A percentile compares a stretch with the other conserved stretches of the same genome.
These are phyloP conservation scores for Zenarchopterus dispar DNA, from an alignment of 2,797 vertebrate genomes.

Conservation along the genomic window DNA sequence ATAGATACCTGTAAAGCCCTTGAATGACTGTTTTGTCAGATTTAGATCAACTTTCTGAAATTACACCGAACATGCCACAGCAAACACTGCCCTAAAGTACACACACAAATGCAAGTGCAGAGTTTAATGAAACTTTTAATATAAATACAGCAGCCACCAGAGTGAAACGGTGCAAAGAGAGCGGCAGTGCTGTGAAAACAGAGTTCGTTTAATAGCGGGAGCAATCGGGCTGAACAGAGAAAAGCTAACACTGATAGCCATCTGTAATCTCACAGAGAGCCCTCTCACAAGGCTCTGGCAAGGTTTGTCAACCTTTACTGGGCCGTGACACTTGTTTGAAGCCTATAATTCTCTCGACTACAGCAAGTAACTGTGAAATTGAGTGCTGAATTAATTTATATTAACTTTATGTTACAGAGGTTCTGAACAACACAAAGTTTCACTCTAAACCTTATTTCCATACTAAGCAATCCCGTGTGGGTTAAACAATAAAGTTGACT, in stretches of 20 bases:
- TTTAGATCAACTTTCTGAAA: slow-evolving; percentile 16
- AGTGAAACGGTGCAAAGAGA: slow-evolving; percentile 23
- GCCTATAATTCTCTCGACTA: slow-evolving; percentile 25
- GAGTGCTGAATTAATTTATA: slow-evolving; percentile 28
- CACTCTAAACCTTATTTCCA: slow-evolving; percentile 1
- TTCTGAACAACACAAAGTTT: background rate
- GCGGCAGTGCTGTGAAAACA: slow-evolving; percentile 21
- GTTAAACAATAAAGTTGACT: background rate
- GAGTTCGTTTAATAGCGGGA: slow-evolving; percentile 18
- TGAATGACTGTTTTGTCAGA: slow-evolving; percentile 18
- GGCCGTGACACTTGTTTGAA: slow-evolving; percentile 31
- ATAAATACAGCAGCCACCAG: slow-evolving; percentile 4
- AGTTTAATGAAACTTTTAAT: slow-evolving; percentile 17
- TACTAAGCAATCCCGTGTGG: background rate
- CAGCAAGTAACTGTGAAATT: slow-evolving; percentile 47
- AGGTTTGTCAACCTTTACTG: slow-evolving; percentile 45
- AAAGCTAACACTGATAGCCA: slow-evolving; percentile 32
- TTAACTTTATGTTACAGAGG: slow-evolving; percentile 17
- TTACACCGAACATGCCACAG: background rate
- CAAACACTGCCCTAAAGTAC: slow-evolving; percentile 7
- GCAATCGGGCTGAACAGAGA: slow-evolving; percentile 28
- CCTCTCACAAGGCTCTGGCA: slow-evolving; percentile 6
- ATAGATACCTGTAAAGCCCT: background rate
- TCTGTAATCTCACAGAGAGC: slow-evolving; percentile 39
- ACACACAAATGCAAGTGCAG: background rate